phyloP scores from a whole-genome alignment of 2,888 invertebrate genomes.

The Thecocarcelia acutangulata region DNA sequence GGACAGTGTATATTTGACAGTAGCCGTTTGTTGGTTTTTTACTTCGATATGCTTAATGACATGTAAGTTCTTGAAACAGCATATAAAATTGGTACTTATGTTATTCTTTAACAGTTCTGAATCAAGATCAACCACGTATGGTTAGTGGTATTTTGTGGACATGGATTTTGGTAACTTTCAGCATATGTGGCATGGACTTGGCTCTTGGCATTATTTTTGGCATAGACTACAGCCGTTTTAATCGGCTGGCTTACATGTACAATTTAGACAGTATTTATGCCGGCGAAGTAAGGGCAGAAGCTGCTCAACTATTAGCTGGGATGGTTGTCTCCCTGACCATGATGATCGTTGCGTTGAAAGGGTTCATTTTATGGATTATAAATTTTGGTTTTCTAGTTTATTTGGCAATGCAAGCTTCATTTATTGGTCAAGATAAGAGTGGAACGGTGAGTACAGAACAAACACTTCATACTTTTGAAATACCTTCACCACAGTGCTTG shows the following conservation, averaged over 20 bases:
- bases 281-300: slow-evolving; percentile 71
- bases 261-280: slow-evolving; percentile 72
- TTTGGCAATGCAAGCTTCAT: slow-evolving; percentile 72
- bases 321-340: slow-evolving; percentile 78
- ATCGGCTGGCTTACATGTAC: slow-evolving; percentile 69
- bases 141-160: slow-evolving; percentile 74
- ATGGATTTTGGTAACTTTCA: slow-evolving; percentile 77
- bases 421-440: slow-evolving; percentile 73
- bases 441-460: slow-evolving; percentile 73
- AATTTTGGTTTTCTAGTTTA: slow-evolving; percentile 78
- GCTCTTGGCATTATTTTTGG: slow-evolving; percentile 79
- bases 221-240: slow-evolving; percentile 77
- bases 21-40: slow-evolving; percentile 78
- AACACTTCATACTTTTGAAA: no score
- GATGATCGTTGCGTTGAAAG: slow-evolving; percentile 81
- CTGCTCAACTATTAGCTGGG: slow-evolving; percentile 75
- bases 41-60: slow-evolving; percentile 76
- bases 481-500: no score
- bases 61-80: slow-evolving; percentile 74
- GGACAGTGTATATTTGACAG: slow-evolving; percentile 78
- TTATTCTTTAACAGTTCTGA: slow-evolving; percentile 73
- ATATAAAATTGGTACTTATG: no score
- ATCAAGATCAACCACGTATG: slow-evolving; percentile 72
- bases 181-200: slow-evolving; percentile 78
- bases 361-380: slow-evolving; percentile 81